These are phyloP conservation scores for Cylloceria caligata DNA, from an alignment of 2,888 invertebrate genomes.

Conservation along the genomic window DNA sequence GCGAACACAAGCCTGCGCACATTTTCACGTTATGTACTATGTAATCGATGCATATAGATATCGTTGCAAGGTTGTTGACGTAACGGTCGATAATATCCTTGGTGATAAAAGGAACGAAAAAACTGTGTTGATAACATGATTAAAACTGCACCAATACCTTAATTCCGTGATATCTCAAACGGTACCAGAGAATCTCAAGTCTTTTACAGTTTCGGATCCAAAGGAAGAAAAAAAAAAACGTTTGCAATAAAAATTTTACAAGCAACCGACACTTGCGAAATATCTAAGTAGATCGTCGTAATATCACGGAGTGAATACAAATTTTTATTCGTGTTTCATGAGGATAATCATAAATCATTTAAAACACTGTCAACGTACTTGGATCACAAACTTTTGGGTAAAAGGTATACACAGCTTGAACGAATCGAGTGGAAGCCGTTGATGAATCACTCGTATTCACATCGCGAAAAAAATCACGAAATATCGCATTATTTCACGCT, in stretches of 20 bases:
- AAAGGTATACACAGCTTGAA: neutral
- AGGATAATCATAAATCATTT: neutral
- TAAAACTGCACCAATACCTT: constrained; percentile 11
- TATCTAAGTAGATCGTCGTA: neutral
- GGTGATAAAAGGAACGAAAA: neutral
- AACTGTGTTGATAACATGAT: neutral
- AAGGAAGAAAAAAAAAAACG: neutral
- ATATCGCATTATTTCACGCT: neutral
- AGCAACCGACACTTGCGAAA: neutral
- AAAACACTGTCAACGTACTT: neutral
- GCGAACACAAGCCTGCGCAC: constrained; percentile 32
- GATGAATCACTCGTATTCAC: constrained; percentile 23
- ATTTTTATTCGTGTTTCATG: neutral
- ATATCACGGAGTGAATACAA: no score
- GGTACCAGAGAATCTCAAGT: neutral
- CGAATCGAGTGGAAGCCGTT: constrained; percentile 48
- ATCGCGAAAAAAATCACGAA: constrained; percentile 4
- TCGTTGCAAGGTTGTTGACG: constrained; percentile 3
- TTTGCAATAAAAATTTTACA: neutral
- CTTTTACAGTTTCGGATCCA: neutral
- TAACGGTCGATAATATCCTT: constrained; percentile 51
- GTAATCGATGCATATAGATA: constrained; percentile 9
- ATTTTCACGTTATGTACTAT: constrained; percentile 10
- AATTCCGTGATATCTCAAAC: neutral
- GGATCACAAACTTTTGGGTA: constrained; percentile 38